These are phyloP conservation scores for Campodea augens DNA, from an alignment of 1,140 invertebrate species.

Conservation along the genomic window DNA sequence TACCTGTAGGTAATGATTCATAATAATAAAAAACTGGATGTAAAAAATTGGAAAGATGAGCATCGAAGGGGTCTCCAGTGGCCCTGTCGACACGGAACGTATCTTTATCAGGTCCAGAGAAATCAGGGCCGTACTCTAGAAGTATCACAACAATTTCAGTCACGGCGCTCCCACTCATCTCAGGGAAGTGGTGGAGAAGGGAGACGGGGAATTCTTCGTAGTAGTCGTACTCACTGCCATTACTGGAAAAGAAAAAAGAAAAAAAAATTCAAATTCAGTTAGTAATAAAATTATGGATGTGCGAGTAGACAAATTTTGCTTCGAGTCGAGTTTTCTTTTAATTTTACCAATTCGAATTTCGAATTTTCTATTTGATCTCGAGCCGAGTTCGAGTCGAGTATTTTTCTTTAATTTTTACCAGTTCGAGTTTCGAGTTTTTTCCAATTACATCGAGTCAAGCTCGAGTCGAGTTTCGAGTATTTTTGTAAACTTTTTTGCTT, in stretches of 20 bases:
- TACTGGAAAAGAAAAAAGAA: conserved; percentile 6
- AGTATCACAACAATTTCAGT: conserved; percentile 21
- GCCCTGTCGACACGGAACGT: conserved; percentile 26
- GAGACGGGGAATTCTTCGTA: conserved; percentile 26
- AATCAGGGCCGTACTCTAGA: conserved; percentile 27
- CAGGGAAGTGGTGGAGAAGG: conserved; percentile 20
- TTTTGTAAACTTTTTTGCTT: no score
- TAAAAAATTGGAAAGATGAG: conserved; percentile 28
- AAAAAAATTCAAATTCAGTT: no score
- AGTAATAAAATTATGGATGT: no score
- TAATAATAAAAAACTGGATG: conserved; percentile 30
- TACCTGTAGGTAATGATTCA: conserved; percentile 23
- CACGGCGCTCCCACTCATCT: conserved; percentile 20
- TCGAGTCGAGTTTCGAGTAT: no score
- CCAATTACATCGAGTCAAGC: no score
- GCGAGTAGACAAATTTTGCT: no score
- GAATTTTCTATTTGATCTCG: no score
- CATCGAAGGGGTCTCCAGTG: conserved; percentile 23
- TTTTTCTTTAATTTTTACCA: no score
- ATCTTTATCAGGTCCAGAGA: conserved; percentile 29
- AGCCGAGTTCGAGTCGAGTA: no score
- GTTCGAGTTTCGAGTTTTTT: no score
- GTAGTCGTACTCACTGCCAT: conserved; percentile 16
- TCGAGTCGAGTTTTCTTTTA: no score
- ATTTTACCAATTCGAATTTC: no score